phyloP scores from a whole-genome alignment of 1,140 invertebrate genomes.

The Acromyrmex echinatior region DNA sequence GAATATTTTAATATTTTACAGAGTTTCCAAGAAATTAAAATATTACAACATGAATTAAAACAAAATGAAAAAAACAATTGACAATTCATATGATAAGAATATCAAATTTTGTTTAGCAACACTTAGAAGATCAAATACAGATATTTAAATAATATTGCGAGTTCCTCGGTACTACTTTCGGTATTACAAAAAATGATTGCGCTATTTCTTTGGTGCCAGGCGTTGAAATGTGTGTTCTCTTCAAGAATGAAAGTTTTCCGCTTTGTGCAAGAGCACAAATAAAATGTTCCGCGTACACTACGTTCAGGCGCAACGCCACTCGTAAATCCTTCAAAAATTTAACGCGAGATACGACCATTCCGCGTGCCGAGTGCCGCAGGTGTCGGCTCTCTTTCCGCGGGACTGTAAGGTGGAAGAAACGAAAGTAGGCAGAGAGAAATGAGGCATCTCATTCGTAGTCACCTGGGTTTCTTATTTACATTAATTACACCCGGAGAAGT shows the following conservation, averaged over 20 bases:
- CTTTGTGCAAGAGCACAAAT: slow-evolving; percentile 13
- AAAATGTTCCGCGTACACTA: slow-evolving; percentile 33
- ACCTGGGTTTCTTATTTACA: slow-evolving; percentile 67
- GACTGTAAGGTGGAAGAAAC: slow-evolving; percentile 1
- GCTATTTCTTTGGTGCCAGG: not conserved
- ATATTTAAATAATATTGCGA: slow-evolving; percentile 13
- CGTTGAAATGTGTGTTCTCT: not conserved
- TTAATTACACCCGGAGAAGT: slow-evolving; percentile 69
- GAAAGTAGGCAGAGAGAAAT: slow-evolving; percentile 42
- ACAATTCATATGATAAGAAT: not conserved
- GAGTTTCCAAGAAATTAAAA: not conserved
- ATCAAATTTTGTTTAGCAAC: not conserved
- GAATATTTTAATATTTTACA: not conserved
- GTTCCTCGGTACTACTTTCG: not conserved
- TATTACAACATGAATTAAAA: not conserved
- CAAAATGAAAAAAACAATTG: not conserved
- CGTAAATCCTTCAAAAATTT: slow-evolving; percentile 65
- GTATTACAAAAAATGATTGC: not conserved
- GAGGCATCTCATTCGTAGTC: slow-evolving; percentile 1
- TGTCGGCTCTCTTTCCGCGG: not conserved
- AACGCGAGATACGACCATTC: slow-evolving; percentile 11
- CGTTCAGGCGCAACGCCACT: slow-evolving; percentile 15
- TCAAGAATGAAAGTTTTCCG: slow-evolving; percentile 32
- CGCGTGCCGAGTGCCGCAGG: slow-evolving; percentile 44
- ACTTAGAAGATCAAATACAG: not conserved